Conservation (phyloP, 2,888 invertebrate genomes). For the Neocrepidodera transversa region DNA sequence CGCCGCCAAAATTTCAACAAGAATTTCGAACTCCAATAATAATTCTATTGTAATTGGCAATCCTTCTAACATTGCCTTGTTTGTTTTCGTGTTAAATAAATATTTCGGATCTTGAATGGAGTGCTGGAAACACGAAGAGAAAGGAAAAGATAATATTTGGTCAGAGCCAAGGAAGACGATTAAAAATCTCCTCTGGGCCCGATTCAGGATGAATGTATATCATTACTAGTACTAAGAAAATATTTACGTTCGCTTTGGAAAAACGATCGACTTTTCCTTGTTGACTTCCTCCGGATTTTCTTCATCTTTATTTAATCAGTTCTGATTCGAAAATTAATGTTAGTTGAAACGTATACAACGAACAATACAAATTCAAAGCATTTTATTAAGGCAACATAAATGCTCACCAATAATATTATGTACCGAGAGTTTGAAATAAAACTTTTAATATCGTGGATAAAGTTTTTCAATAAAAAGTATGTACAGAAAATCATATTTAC, state of each 20-base stretch:
- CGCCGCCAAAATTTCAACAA: constrained; percentile 4
- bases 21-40: constrained; percentile 17
- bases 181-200: constrained; percentile 17
- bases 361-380: no score
- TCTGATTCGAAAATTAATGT: constrained; percentile 8
- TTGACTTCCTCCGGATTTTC: constrained; percentile 4
- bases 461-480: no score
- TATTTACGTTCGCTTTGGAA: constrained; percentile 5
- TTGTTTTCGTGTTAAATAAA: constrained; percentile 19
- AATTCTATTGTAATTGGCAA: constrained; percentile 21
- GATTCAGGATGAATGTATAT: constrained; percentile 8
- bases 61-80: constrained; percentile 6
- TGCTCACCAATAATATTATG: no score
- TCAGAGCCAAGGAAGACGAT: constrained; percentile 13
- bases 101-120: constrained; percentile 13
- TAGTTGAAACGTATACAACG: no score
- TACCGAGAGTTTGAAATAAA: no score
- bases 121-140: constrained; percentile 8
- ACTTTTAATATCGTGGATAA: no score
- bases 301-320: constrained; percentile 3
- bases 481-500: no score
- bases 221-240: constrained; percentile 16
- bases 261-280: not conserved
- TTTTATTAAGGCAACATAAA: no score
- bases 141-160: constrained; percentile 22